phyloP scores from a whole-genome alignment of 2,888 invertebrate species.

The Dexiosoma caninum region DNA sequence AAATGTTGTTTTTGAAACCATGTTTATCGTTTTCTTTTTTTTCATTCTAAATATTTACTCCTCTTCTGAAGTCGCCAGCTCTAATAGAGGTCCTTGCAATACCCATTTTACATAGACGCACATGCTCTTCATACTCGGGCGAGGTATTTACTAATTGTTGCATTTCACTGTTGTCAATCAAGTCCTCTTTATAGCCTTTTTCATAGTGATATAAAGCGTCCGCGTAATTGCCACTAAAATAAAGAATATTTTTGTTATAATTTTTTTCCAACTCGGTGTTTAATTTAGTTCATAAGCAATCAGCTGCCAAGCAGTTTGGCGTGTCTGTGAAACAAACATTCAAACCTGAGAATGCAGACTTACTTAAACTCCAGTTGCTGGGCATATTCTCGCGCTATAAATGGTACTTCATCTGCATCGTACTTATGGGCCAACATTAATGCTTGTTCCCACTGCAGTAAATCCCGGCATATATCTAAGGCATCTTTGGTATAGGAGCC shows the following conservation, averaged over 20 bases:
- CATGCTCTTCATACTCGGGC: conserved; percentile 81
- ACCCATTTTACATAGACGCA: conserved; percentile 90
- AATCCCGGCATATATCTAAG: conserved; percentile 90
- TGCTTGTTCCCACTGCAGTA: conserved; percentile 97
- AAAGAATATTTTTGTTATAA: not conserved
- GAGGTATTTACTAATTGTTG: conserved; percentile 76
- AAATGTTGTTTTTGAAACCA: not conserved
- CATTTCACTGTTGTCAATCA: conserved; percentile 70
- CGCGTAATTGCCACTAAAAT: conserved; percentile 87
- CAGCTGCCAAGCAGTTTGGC: too few species aligned
- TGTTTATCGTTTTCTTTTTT: not conserved
- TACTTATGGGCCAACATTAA: conserved; percentile 89
- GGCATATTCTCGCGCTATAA: conserved; percentile 93
- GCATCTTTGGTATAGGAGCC: conserved; percentile 82
- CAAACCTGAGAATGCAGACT: too few species aligned
- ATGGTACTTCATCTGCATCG: conserved; percentile 90
- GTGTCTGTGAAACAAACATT: too few species aligned
- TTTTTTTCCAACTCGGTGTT: too few species aligned
- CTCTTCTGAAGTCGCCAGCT: conserved; percentile 93
- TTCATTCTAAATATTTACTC: conserved; percentile 81
- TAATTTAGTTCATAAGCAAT: too few species aligned
- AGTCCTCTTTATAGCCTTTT: conserved; percentile 81
- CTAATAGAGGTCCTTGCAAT: conserved; percentile 94
- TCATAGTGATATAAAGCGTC: conserved; percentile 95
- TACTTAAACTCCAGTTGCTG: conserved; percentile 96